Conservation (phyloP, 1,140 invertebrate species). For the Pseudomyrmex flavicornis region DNA sequence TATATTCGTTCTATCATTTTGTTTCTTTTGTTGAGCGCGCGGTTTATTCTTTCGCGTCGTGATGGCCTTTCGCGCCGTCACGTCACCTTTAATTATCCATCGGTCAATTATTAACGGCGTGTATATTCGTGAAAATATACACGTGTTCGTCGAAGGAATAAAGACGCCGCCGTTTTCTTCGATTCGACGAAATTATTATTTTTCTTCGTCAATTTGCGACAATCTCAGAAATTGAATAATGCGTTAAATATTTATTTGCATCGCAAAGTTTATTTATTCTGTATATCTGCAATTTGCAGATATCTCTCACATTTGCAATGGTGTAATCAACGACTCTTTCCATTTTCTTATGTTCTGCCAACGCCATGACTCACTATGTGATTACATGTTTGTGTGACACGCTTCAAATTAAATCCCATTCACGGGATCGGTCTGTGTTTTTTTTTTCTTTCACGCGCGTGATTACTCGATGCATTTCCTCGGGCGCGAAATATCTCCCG, state of each 20-base stretch:
- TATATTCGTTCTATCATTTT: background rate
- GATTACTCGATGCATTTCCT: conserved; percentile 17
- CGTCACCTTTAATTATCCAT: conserved; percentile 21
- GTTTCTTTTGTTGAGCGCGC: background rate
- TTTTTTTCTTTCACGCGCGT: background rate
- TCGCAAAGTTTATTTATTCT: background rate
- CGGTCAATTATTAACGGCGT: conserved; percentile 7
- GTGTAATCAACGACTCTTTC: conserved; percentile 20
- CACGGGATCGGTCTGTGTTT: no score
- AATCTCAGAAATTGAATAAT: background rate
- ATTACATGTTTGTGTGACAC: conserved; percentile 28
- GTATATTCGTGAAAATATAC: conserved; percentile 16
- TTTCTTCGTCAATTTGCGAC: background rate
- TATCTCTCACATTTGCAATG: conserved; percentile 17
- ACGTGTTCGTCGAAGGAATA: background rate
- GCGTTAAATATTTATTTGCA: background rate
- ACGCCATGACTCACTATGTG: conserved; percentile 9
- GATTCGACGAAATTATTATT: background rate
- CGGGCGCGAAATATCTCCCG: conserved; percentile 19
- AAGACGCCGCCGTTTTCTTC: background rate
- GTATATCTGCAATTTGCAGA: background rate
- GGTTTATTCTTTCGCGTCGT: background rate
- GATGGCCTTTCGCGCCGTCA: background rate
- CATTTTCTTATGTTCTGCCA: background rate
- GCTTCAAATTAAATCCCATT: background rate